Evolutionary conservation across 2,113 vertebrate genomes (phyloP).

Genomic region (Euleptes europaea): DNA sequence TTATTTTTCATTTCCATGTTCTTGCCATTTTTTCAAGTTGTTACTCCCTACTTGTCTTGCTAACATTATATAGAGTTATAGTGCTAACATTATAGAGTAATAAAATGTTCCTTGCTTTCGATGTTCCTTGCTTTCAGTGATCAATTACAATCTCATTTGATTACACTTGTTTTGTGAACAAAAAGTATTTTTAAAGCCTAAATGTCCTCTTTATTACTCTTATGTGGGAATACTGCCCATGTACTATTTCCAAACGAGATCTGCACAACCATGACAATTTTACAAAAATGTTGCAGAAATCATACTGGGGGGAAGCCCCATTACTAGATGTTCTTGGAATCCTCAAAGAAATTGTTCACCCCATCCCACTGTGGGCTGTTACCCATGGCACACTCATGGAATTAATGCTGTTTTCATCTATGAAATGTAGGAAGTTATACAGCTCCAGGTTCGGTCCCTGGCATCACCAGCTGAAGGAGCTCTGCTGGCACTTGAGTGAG

Average conservation of each 20-base stretch:
- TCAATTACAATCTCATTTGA: background rate
- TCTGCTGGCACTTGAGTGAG: background rate
- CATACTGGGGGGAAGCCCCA: background rate
- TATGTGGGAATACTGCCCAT: background rate
- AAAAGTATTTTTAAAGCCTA: background rate
- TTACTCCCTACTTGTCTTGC: background rate
- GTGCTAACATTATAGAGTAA: background rate
- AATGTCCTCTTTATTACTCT: background rate
- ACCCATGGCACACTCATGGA: background rate
- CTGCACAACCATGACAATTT: background rate
- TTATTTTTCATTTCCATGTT: background rate
- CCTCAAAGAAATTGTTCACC: background rate
- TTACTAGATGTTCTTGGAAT: no score
- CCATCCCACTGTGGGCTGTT: no score
- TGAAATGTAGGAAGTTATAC: no score
- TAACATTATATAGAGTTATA: background rate
- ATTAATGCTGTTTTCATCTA: background rate
- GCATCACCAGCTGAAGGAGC: background rate
- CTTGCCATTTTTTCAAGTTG: background rate
- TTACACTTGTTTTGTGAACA: background rate
- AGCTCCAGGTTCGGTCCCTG: background rate
- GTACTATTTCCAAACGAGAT: background rate
- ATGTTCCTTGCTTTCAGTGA: background rate
- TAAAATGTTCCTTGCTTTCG: background rate
- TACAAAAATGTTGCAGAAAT: background rate